Evolutionary conservation across 2,888 invertebrate genomes (phyloP).

Genomic region (Alviniconcha strummeri): DNA sequence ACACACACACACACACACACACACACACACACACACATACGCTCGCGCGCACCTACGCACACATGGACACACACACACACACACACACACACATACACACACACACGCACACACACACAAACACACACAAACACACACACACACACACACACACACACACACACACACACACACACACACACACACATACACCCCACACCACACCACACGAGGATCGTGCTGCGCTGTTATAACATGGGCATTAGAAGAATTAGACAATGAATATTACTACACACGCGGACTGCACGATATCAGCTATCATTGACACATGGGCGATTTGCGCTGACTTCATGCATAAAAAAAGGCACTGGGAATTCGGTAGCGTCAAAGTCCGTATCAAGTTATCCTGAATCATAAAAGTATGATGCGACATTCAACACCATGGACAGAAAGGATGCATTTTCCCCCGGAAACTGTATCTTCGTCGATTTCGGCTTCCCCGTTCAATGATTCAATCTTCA

Average conservation of each 20-base stretch:
- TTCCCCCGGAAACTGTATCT: slow-evolving; percentile 16
- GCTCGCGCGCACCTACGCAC: background rate
- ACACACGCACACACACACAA: background rate
- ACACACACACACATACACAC: background rate
- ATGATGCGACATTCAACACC: slow-evolving; percentile 24
- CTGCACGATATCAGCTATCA: too few species aligned
- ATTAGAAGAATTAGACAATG: background rate
- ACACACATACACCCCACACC: background rate
- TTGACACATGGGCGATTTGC: background rate
- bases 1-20: slow-evolving; percentile 8
- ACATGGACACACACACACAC: background rate
- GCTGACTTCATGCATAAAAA: background rate
- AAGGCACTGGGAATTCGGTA: background rate
- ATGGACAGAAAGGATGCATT: slow-evolving; percentile 21
- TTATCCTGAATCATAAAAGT: slow-evolving; percentile 15
- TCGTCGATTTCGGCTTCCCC: background rate
- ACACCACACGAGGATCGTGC: background rate
- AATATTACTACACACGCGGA: too few species aligned
- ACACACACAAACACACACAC: background rate
- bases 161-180: background rate
- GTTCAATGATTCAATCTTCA: background rate
- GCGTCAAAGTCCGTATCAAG: slow-evolving; percentile 16
- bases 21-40: slow-evolving; percentile 3
- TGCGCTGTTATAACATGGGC: background rate
- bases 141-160: background rate